These are phyloP conservation scores for Silurus lanzhouensis DNA, from an alignment of 2,797 vertebrate genomes.

Conservation along the genomic window DNA sequence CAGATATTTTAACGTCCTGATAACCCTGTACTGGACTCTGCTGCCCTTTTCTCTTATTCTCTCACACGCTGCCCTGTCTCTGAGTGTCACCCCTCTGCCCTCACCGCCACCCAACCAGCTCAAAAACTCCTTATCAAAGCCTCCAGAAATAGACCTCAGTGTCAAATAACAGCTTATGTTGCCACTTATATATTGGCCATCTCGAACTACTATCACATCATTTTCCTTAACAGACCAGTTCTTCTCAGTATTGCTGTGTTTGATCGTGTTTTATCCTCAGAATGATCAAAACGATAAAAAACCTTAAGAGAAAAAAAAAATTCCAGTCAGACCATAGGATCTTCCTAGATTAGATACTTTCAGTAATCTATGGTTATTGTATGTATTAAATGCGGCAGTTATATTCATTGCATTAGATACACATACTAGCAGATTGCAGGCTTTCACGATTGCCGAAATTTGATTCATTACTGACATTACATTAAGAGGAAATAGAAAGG, in stretches of 20 bases:
- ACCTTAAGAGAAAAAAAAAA: neutral
- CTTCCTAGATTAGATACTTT: neutral
- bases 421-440: conserved; percentile 11
- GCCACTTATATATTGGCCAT: conserved; percentile 56
- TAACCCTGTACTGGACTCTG: conserved; percentile 65
- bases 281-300: neutral
- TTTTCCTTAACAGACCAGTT: conserved; percentile 12
- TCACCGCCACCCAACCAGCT: conserved; percentile 53
- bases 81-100: conserved; percentile 48
- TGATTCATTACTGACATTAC: conserved; percentile 40
- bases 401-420: neutral
- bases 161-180: conserved; percentile 61
- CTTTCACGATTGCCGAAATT: neutral
- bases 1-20: conserved; percentile 70
- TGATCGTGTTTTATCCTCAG: neutral
- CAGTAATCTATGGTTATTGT: neutral
- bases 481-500: conserved; percentile 48
- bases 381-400: neutral
- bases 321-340: neutral
- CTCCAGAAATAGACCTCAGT: conserved; percentile 67
- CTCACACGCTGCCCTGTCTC: conserved; percentile 52
- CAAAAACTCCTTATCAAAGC: conserved; percentile 65
- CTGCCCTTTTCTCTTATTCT: conserved; percentile 52
- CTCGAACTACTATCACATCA: conserved; percentile 40
- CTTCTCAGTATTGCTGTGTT: neutral